Conservation (phyloP, 2,888 invertebrate species). For the Carcina quercana region DNA sequence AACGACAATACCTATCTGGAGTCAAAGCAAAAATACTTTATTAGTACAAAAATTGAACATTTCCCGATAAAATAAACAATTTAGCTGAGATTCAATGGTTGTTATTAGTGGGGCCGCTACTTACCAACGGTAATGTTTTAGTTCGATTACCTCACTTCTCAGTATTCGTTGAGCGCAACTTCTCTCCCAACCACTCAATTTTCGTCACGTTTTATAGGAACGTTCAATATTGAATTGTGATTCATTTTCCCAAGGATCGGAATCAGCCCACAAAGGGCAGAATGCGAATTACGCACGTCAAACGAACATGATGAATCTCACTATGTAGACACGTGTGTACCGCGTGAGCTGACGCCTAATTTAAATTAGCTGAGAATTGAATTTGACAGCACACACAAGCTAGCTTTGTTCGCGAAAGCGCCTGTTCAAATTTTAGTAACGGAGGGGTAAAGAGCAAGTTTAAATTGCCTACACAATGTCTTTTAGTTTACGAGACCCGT, state of each 20-base stretch:
- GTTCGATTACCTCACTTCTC: no score
- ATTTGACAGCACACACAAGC: constrained; percentile 3
- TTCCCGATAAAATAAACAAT: no score
- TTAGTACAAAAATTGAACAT: no score
- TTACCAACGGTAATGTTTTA: no score
- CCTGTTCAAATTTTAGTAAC: constrained; percentile 6
- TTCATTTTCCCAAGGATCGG: constrained; percentile 3
- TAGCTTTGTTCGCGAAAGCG: constrained; percentile 3
- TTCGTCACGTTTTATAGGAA: constrained; percentile 9
- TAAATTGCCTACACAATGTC: constrained; percentile 10
- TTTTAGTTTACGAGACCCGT: no score
- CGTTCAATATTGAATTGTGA: constrained; percentile 8
- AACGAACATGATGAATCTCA: not conserved
- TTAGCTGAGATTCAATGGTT: no score
- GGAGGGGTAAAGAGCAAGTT: constrained; percentile 7
- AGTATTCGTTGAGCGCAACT: no score
- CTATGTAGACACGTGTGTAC: not conserved
- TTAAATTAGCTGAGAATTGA: constrained; percentile 2
- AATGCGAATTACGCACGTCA: not conserved
- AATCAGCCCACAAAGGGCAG: not conserved
- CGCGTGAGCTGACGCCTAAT: not conserved
- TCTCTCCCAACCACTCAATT: not conserved
- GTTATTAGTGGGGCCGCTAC: no score
- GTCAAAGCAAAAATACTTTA: no score
- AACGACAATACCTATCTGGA: no score